A percentile compares a stretch with the other conserved stretches of the same genome.
These are phyloP conservation scores for Tetragonula carbonaria DNA, from an alignment of 2,888 invertebrate genomes.

Conservation along the genomic window DNA sequence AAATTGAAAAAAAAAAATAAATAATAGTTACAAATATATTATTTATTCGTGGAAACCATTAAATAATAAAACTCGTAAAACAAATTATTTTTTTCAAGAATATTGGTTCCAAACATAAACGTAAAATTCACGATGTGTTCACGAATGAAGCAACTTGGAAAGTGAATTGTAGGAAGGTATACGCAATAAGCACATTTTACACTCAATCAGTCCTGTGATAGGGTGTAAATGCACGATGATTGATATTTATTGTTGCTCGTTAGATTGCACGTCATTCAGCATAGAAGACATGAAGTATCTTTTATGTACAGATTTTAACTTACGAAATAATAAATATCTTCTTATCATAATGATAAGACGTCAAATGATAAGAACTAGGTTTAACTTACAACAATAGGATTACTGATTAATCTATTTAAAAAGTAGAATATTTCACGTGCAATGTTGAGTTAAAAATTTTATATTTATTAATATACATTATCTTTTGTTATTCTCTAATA, in stretches of 20 bases:
- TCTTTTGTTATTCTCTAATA: no score
- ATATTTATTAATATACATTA: no score
- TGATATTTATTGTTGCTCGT: conserved; percentile 52
- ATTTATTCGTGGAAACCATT: neutral
- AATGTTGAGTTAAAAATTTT: no score
- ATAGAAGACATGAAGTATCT: neutral
- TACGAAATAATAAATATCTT: neutral
- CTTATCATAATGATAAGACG: conserved; percentile 43
- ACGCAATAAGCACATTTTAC: conserved; percentile 38
- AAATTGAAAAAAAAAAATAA: neutral
- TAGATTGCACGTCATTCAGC: conserved; percentile 19
- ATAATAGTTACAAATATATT: neutral
- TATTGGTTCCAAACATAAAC: conserved; percentile 17
- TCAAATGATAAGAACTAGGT: neutral
- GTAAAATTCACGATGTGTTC: conserved; percentile 4
- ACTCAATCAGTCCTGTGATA: conserved; percentile 46
- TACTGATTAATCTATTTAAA: no score
- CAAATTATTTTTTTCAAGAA: no score
- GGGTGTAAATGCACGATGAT: conserved; percentile 53
- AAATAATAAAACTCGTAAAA: neutral
- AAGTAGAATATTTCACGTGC: no score
- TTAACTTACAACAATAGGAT: neutral
- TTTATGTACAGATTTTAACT: neutral
- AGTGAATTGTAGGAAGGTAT: conserved; percentile 40
- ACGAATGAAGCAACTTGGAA: conserved; percentile 38